Base-by-base conservation (phyloP, 2,797 vertebrate genomes). In the Sparidentex hasta region DNA sequence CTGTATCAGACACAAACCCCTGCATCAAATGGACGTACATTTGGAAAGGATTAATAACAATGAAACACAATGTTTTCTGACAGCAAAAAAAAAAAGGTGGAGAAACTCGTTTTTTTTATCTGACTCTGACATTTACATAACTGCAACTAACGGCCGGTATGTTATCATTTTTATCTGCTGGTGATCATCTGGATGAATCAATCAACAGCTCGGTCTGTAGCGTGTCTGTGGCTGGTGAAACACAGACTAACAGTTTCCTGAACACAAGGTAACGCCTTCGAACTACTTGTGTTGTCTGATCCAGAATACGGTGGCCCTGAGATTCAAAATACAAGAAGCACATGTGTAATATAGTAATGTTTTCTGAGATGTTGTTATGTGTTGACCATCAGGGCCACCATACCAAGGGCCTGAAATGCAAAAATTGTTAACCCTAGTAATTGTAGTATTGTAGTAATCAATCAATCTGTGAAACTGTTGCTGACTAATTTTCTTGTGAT, bases 391-490 rank as follows among this genome's bases (percentile, higher is more conserved):
- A 38, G 33, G 7, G 33, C 33, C 33, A 38, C 33, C 2, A 5
- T 38, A 38, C 23, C 4, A 21, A 54, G 13, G 21, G 12, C 23
- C 23, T 11, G 52, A 51, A 48, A 20, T 4, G 4, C 20, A 33
- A 43, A 74, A 56, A n/a, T n/a, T n/a, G n/a, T n/a, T n/a, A n/a
- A n/a, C n/a, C n/a, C n/a, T n/a, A n/a, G n/a, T n/a, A n/a, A n/a
- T n/a, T n/a, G n/a, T n/a, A n/a, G n/a, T 18, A 7, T 21, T 71
- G 51, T 0, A 18, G 20, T 16, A 6, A 58, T 23, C 18, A 9
- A 61, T n/a, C 0, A 0, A 2, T n/a, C 27, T 2, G 23, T 7
- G 27, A 21, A 43, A 50, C 7, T 5, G 3, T 12, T 50, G 17
- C n/a, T 21, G 38, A 44, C 25, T 41, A 0, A 29, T 47, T 21